Evolutionary conservation across 2,113 vertebrate genomes (phyloP), one percentile per base, ranked within the genome.

Genomic region (Passer montanus): DNA sequence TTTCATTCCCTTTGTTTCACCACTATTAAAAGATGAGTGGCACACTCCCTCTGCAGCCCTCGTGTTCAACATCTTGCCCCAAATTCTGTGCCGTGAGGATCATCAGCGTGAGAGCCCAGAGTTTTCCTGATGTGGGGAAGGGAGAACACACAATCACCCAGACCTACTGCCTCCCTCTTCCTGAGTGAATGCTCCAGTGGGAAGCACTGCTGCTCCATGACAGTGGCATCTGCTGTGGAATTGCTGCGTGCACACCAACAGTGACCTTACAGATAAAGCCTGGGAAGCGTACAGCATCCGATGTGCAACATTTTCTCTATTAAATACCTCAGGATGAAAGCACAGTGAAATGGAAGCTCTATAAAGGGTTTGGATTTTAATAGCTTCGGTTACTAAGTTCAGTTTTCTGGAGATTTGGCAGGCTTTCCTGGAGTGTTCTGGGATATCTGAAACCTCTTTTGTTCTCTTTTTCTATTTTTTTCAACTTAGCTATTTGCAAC

Each of bases 301-400:
- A 2, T 2, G 52, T 14, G 67, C 24, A 84, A 47, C 5, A 6
- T 33, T 94, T 68, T 64, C 67, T 77, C 67, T 77, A 67, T 53
- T 62, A 83, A 92, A 92, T 82, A 85, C 74, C 66, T 77, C 4
- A 47, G 49, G 72, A 74, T 74, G 55, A 70, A 93, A 79, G 47
- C 3, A 28, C 41, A 94, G 93, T 74, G 93, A 94, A 96, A 79
- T 13, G 67, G 44, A 90, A 95, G 95, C 88, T 96, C 95, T 87
- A 62, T 87, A 88, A 93, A 97, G 90, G 41, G 89, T 95, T 93
- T 93, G 28, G 52, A 92, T 93, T 96, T 95, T 83, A 96, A 96
- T 85, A 93, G 85, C 66, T 95, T 92, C 67, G 87, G 91, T 92
- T 80, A 72, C 77, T 68, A 90, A 72, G 84, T 75, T 94, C 50